Conservation (phyloP, 2,113 vertebrate species). For the Spilogale gracilis region DNA sequence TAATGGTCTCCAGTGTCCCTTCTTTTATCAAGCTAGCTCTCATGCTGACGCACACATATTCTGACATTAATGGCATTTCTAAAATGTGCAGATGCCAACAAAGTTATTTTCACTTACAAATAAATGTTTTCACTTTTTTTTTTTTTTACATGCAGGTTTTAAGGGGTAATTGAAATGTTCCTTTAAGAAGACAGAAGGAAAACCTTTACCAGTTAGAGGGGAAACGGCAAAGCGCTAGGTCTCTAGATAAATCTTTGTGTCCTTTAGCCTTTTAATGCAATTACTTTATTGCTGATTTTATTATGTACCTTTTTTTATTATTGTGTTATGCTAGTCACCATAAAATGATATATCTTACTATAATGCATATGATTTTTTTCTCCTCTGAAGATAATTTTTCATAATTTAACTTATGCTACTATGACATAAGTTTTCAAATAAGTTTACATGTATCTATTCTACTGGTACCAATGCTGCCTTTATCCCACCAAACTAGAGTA, state of each 20-base stretch:
- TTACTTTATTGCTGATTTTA: slow-evolving; percentile 27
- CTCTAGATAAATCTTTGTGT: background rate
- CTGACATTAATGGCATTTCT: background rate
- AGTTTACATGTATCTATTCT: background rate
- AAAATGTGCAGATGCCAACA: background rate
- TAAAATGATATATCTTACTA: too few species aligned
- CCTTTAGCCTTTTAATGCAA: background rate
- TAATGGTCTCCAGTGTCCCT: slow-evolving; percentile 21
- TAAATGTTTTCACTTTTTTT: slow-evolving; percentile 10
- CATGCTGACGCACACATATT: background rate
- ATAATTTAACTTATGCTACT: background rate
- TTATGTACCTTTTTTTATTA: background rate
- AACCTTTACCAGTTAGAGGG: background rate
- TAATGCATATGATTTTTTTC: background rate
- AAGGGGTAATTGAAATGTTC: slow-evolving; percentile 31
- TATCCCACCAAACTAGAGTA: background rate
- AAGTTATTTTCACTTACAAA: slow-evolving; percentile 54
- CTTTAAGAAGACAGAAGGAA: slow-evolving; percentile 40
- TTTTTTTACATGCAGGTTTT: background rate
- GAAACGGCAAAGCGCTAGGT: background rate
- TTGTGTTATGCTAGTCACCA: too few species aligned
- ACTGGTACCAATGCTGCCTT: background rate
- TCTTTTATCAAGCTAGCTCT: slow-evolving; percentile 42
- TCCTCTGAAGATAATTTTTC: background rate
- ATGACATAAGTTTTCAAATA: background rate